Percentiles rank a stretch among this genome's conserved stretches.
Conservation (phyloP, 2,113 vertebrate genomes). For the Rynchops niger region DNA sequence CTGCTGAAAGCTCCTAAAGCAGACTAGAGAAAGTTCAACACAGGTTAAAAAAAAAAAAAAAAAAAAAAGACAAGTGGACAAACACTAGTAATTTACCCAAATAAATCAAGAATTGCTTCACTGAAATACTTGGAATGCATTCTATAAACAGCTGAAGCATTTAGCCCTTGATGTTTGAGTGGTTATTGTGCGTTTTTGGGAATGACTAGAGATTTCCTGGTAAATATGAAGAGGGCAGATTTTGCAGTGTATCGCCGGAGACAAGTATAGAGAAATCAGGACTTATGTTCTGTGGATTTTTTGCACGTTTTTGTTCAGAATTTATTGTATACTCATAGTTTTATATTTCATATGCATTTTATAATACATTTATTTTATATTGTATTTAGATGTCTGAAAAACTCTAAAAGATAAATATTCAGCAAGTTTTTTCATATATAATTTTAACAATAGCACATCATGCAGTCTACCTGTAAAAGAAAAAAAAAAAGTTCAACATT, state of each 20-base stretch:
- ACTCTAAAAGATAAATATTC: not conserved
- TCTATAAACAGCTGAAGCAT: not conserved
- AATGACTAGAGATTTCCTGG: not conserved
- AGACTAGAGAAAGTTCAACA: not conserved
- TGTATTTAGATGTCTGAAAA: not conserved
- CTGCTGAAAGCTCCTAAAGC: not conserved
- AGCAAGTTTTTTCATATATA: not conserved
- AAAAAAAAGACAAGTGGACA: not conserved
- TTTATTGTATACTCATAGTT: not conserved
- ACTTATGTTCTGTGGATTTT: not conserved
- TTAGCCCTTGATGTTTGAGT: not conserved
- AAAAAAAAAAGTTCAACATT: not conserved
- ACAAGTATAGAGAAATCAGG: not conserved
- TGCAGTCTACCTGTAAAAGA: not conserved
- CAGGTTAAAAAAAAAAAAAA: not conserved
- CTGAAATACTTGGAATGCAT: not conserved
- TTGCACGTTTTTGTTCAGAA: not conserved
- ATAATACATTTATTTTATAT: not conserved
- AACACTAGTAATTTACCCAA: not conserved
- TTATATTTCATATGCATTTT: not conserved
- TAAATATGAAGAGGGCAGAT: not conserved
- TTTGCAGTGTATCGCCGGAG: not conserved
- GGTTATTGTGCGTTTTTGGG: not conserved
- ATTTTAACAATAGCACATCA: not conserved
- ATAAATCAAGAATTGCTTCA: not conserved